Evolutionary conservation across 1,140 invertebrate genomes (phyloP), one percentile per base, ranked within the genome.

Genomic region (Potamilus streckersoni): DNA sequence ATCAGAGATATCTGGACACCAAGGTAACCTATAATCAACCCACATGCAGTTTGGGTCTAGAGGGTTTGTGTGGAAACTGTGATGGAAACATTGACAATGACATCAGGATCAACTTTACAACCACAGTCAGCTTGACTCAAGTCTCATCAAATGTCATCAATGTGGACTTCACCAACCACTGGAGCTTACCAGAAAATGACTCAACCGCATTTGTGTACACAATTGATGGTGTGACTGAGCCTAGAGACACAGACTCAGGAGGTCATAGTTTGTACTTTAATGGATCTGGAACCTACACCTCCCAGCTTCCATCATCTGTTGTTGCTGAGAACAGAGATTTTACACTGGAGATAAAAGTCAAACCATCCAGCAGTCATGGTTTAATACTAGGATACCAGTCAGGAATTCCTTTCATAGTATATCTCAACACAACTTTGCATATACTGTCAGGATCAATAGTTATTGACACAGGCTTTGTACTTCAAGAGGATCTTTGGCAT

Each of bases 51-150:
- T n/a, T 58, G 49, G 65, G 65, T 62, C 62, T 72, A 20, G 68
- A 64, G 31, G 80, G 80, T 16, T 57, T 80, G 38, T 76, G 79
- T 60, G 80, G 80, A 56, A 82, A 80, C 69, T 82, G 80, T 67
- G 75, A 82, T 56, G 49, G 57, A 20, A 71, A 82, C 58, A 23
- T 61, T 3, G 71, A 80, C 69, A 75, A 82, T 77, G 80, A 82
- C 63, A 77, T 82, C 60, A 23, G n/a, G 38, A 71, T 63, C 17
- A 23, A 6, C 13, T 49, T 5, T 17, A 61, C 59, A 17, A 69
- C 49, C 27, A 12, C 58, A 38, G 61, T 77, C 27, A 49, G 38
- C 59, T 23, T 19, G 72, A 77, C 23, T 57, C 62, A 23, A 69
- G 73, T 68, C 68, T 73, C 31, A 77, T 59, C 56, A 72, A 72